Evolutionary conservation across 1,140 invertebrate genomes (phyloP).

Genomic region (Arctopsyche grandis): DNA sequence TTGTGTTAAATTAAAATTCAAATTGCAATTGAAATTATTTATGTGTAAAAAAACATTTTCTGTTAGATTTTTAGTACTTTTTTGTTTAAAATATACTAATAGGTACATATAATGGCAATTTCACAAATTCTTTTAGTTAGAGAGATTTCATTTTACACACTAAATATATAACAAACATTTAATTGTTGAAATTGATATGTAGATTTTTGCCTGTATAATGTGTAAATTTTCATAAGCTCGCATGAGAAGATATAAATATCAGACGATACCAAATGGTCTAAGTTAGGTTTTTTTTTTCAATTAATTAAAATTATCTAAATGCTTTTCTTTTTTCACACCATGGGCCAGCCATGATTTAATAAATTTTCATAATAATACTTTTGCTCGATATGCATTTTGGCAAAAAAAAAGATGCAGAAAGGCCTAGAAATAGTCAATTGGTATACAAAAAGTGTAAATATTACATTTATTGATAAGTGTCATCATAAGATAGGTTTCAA

Average conservation of each 20-base stretch:
- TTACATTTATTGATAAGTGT: conserved; percentile 55
- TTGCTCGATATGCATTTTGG: conserved; percentile 25
- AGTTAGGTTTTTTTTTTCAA: too few relatives aligned
- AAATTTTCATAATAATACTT: conserved; percentile 10
- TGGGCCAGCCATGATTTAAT: conserved; percentile 51
- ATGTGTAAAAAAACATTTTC: too few relatives aligned
- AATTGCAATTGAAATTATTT: too few relatives aligned
- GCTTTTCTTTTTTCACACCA: conserved; percentile 27
- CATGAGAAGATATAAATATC: conserved; percentile 29
- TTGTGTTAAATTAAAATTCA: background rate
- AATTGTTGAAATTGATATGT: background rate
- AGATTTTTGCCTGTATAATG: background rate
- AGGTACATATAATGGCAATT: too few relatives aligned
- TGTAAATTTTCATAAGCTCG: conserved; percentile 38
- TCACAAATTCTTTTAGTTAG: too few relatives aligned
- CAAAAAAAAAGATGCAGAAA: conserved; percentile 43
- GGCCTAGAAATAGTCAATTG: conserved; percentile 50
- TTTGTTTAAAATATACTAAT: too few relatives aligned
- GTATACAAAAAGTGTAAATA: conserved; percentile 55
- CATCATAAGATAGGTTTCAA: conserved; percentile 56
- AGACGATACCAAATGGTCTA: conserved; percentile 28
- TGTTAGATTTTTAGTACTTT: too few relatives aligned
- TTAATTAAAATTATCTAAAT: conserved; percentile 36
- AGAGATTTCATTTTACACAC: too few relatives aligned
- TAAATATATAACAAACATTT: background rate